Percentiles rank a stretch among this genome's conserved stretches.
Conservation (phyloP, 2,113 vertebrate genomes). For the Mesoclemmys tuberculata region DNA sequence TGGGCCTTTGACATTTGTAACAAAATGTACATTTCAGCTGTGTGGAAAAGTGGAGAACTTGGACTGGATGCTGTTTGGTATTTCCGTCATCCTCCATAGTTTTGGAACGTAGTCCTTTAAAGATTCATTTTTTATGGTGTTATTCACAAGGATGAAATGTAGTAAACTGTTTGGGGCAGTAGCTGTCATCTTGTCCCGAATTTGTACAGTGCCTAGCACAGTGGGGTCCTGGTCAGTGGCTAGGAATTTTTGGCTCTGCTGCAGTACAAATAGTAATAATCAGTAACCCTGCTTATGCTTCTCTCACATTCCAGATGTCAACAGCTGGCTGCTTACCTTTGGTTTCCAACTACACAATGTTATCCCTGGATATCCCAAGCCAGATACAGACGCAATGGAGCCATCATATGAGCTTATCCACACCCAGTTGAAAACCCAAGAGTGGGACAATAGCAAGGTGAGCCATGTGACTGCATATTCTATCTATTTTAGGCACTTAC, state of each 20-base stretch:
- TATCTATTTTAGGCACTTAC: background rate
- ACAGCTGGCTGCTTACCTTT: slow-evolving; percentile 98
- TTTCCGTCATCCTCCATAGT: background rate
- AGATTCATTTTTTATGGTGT: background rate
- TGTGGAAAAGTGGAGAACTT: background rate
- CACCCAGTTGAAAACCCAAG: slow-evolving; percentile 96
- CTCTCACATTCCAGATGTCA: slow-evolving; percentile 88
- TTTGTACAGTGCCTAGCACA: background rate
- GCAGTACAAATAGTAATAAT: background rate
- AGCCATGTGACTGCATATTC: background rate
- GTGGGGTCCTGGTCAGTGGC: background rate
- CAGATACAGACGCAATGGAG: slow-evolving; percentile 89
- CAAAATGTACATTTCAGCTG: background rate
- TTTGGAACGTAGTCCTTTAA: background rate
- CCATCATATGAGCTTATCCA: slow-evolving; percentile 93
- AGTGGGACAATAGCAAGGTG: slow-evolving; percentile 99
- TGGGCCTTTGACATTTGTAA: background rate
- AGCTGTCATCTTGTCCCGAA: background rate
- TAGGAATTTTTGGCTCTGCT: background rate
- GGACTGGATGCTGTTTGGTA: background rate
- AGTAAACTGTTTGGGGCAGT: background rate
- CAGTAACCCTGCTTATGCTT: slow-evolving; percentile 42
- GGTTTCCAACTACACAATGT: slow-evolving; percentile 99
- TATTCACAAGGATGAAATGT: background rate
- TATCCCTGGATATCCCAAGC: slow-evolving; percentile 95